A percentile compares a stretch with the other conserved stretches of the same genome.
Evolutionary conservation across 1,140 invertebrate genomes (phyloP).

Genomic region (Littorina saxatilis): DNA sequence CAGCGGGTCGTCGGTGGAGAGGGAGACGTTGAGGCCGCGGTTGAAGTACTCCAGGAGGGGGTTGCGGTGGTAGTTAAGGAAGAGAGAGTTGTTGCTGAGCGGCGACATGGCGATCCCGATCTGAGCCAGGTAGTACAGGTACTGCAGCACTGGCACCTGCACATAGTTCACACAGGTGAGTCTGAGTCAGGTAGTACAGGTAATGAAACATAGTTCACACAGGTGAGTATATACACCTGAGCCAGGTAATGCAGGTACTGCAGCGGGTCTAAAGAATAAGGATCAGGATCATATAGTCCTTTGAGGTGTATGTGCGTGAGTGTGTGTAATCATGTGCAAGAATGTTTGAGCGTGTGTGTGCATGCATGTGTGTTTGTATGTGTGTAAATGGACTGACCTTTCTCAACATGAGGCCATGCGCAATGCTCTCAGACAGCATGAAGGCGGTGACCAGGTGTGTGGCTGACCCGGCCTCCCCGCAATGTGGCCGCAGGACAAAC

Average conservation of each 20-base stretch:
- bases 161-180: constrained; percentile 31
- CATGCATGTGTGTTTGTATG: too few relatives aligned
- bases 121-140: constrained; percentile 98
- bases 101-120: constrained; percentile 99
- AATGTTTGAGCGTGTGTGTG: too few relatives aligned
- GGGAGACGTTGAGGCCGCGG: constrained; percentile 93
- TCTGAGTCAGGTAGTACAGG: too few relatives aligned
- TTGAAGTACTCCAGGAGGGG: constrained; percentile 98
- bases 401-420: constrained; percentile 95
- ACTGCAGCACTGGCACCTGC: constrained; percentile 95
- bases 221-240: too few relatives aligned
- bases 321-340: too few relatives aligned
- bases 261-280: too few relatives aligned
- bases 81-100: constrained; percentile 98
- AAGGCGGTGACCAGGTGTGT: constrained; percentile 98
- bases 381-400: constrained; percentile 89
- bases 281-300: too few relatives aligned
- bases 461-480: constrained; percentile 97
- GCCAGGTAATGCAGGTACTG: too few relatives aligned
- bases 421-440: constrained; percentile 99
- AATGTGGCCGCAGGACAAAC: constrained; percentile 97
- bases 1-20: constrained; percentile 98
- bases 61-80: constrained; percentile 99
- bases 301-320: too few relatives aligned
- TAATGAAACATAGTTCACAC: too few relatives aligned